phyloP scores from a whole-genome alignment of 2,888 invertebrate species.

The Dasysyrphus tricinctus region DNA sequence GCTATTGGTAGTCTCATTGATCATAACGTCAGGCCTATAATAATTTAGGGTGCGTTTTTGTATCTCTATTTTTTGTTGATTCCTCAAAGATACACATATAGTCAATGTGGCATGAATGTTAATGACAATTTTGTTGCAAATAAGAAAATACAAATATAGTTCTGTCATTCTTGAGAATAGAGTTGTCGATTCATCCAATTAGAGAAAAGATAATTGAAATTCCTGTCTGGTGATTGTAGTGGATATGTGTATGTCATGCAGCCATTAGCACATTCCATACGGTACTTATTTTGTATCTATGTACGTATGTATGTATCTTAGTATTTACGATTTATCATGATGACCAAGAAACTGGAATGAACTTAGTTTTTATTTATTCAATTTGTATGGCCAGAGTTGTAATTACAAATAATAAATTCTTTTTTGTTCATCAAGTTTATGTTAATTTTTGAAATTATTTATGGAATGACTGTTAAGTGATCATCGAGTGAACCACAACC shows the following conservation, averaged over 20 bases:
- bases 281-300: conserved; percentile 28
- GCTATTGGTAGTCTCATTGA: conserved; percentile 12
- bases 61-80: conserved; percentile 1
- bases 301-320: not conserved
- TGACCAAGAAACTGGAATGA: conserved; percentile 39
- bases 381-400: not conserved
- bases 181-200: conserved; percentile 39
- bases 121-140: conserved; percentile 24
- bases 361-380: not conserved
- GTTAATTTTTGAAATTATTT: conserved; percentile 43
- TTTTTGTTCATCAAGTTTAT: conserved; percentile 30
- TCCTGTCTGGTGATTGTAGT: conserved; percentile 32
- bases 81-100: not conserved
- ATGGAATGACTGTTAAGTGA: conserved; percentile 15
- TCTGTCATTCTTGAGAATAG: conserved; percentile 13
- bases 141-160: not conserved
- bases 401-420: conserved; percentile 18
- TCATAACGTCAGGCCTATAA: conserved; percentile 8
- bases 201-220: conserved; percentile 48
- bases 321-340: conserved; percentile 20
- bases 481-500: not conserved
- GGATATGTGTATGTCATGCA: not conserved
- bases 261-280: conserved; percentile 44
- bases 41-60: conserved; percentile 41
- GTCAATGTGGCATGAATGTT: conserved; percentile 11